Conservation (phyloP, 2,113 vertebrate genomes). For the Carettochelys insculpta region DNA sequence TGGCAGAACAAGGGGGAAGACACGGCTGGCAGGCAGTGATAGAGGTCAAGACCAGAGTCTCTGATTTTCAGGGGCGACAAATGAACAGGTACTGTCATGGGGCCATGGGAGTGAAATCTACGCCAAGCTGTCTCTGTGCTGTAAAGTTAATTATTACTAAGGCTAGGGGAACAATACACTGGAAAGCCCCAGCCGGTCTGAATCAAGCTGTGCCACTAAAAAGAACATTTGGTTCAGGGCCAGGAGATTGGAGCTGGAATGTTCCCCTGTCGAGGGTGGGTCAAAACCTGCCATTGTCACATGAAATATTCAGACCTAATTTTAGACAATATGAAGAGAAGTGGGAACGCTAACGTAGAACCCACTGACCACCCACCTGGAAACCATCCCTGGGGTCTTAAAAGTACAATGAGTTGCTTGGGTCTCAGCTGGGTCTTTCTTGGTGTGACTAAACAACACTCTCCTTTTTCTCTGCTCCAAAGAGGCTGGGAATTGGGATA, state of each 20-base stretch:
- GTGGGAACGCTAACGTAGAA: not conserved
- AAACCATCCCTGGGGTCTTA: not conserved
- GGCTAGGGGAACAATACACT: constrained; percentile 59
- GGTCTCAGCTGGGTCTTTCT: not conserved
- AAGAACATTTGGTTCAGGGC: constrained; percentile 29
- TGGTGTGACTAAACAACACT: accelerated
- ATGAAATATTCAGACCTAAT: not conserved
- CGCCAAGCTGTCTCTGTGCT: constrained; percentile 68
- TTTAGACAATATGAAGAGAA: not conserved
- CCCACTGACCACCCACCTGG: not conserved
- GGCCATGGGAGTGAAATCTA: constrained; percentile 42
- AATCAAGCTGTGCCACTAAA: constrained; percentile 30
- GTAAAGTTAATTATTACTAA: constrained; percentile 77
- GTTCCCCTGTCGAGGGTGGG: not conserved
- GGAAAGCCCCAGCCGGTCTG: constrained; percentile 69
- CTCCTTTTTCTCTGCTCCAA: not conserved
- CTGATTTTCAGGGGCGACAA: constrained; percentile 14
- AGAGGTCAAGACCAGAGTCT: not conserved
- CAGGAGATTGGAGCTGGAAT: not conserved
- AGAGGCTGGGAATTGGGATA: not conserved
- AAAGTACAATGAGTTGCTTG: not conserved
- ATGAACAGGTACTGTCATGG: constrained; percentile 10
- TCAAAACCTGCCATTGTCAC: not conserved
- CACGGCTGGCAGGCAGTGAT: not conserved
- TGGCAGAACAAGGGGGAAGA: not conserved